Evolutionary conservation across 2,113 vertebrate species (phyloP).

Genomic region (Candoia aspera): DNA sequence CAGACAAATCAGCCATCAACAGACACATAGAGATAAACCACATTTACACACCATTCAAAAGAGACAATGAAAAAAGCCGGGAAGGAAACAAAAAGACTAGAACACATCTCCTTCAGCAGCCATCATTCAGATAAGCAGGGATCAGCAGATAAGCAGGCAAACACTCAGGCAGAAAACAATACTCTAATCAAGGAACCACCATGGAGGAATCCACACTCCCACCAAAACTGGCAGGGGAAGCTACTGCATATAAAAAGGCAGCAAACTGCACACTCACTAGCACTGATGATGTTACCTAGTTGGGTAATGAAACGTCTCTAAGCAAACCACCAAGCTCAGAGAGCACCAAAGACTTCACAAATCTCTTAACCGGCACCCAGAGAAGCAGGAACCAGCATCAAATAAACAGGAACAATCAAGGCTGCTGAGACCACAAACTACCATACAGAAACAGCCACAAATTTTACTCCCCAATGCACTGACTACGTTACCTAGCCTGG

Average conservation of each 20-base stretch:
- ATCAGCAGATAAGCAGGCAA: not conserved
- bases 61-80: not conserved
- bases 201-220: not conserved
- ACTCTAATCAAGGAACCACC: not conserved
- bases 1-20: not conserved
- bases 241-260: no score
- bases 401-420: no score
- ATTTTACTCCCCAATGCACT: not conserved
- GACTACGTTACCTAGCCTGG: no score
- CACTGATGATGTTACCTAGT: no score
- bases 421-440: no score
- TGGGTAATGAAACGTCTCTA: no score
- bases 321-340: no score
- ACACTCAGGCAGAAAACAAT: not conserved
- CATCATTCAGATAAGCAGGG: not conserved
- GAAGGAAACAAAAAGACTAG: not conserved
- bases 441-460: no score
- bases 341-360: no score
- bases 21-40: not conserved
- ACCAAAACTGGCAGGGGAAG: not conserved
- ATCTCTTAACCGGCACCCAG: no score
- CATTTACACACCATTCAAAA: not conserved
- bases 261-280: no score
- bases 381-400: no score
- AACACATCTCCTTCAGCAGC: not conserved